These are phyloP conservation scores for Rhinogobio ventralis DNA, from an alignment of 2,797 vertebrate genomes.

Conservation along the genomic window DNA sequence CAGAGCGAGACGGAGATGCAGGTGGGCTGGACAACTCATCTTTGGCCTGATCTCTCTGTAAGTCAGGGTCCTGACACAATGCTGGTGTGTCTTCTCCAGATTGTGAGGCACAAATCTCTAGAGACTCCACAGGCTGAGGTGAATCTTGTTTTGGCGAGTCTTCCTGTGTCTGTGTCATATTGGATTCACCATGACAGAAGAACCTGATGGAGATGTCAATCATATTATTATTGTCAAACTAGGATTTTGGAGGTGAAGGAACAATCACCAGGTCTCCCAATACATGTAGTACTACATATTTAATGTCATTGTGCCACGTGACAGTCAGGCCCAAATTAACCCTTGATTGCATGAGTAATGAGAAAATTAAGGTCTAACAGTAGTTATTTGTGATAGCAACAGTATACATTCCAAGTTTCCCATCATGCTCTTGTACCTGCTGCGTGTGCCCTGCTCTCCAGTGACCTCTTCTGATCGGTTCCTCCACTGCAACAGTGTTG, in stretches of 20 bases:
- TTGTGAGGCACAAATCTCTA: conserved; percentile 1
- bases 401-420: background rate
- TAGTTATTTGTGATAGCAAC: background rate
- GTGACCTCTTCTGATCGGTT: conserved; percentile 75
- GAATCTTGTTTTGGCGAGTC: conserved; percentile 43
- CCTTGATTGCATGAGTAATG: background rate
- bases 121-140: conserved; percentile 3
- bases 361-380: background rate
- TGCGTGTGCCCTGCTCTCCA: conserved; percentile 79
- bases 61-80: conserved; percentile 2
- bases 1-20: conserved; percentile 40
- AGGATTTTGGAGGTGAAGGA: background rate
- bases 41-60: background rate
- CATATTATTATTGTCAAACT: background rate
- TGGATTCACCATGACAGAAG: conserved; percentile 31
- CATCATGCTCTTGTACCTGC: conserved; percentile 81
- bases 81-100: background rate
- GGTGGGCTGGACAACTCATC: conserved; percentile 66
- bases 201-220: conserved; percentile 32
- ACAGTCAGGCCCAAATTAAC: background rate
- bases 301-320: background rate
- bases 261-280: background rate
- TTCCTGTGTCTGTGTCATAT: conserved; percentile 32
- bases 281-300: background rate
- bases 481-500: conserved; percentile 84